These are phyloP conservation scores for Rhinolophus sinicus DNA, from an alignment of 2,113 vertebrate genomes.

Conservation along the genomic window DNA sequence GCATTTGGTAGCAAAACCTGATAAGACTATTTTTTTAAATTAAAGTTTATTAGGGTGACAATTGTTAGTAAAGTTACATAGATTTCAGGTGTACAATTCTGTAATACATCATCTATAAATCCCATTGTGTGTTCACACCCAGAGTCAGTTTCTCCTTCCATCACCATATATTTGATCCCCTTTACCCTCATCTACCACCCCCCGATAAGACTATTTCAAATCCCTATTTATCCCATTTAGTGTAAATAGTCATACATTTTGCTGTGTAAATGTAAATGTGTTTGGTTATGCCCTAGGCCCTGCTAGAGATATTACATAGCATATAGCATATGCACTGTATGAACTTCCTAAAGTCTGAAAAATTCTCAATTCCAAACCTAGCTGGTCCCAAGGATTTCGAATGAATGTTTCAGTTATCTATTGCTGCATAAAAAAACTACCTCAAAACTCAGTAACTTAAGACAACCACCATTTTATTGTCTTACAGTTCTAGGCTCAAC, in stretches of 20 bases:
- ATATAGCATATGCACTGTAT: background rate
- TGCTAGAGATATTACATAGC: background rate
- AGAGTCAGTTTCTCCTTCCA: no score
- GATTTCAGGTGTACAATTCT: no score
- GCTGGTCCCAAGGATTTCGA: background rate
- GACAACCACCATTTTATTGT: background rate
- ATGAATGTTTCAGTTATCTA: slow-evolving; percentile 15
- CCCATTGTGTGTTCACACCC: no score
- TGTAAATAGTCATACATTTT: slow-evolving; percentile 45
- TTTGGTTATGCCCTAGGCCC: background rate
- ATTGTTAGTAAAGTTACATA: no score
- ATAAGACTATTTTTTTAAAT: background rate
- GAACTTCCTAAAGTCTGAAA: slow-evolving; percentile 49
- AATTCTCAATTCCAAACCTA: background rate
- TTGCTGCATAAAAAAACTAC: slow-evolving; percentile 8
- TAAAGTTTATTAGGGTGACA: no score
- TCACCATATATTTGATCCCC: no score
- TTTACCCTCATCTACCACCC: no score
- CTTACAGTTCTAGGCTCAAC: background rate
- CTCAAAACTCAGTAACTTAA: background rate
- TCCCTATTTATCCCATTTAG: background rate
- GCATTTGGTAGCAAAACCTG: slow-evolving; percentile 12
- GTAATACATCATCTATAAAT: no score
- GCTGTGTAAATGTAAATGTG: slow-evolving; percentile 37
- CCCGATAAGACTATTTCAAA: slow-evolving; percentile 10